These are phyloP conservation scores for Marcusenius ussheri DNA, from an alignment of 2,113 vertebrate species.

Conservation along the genomic window DNA sequence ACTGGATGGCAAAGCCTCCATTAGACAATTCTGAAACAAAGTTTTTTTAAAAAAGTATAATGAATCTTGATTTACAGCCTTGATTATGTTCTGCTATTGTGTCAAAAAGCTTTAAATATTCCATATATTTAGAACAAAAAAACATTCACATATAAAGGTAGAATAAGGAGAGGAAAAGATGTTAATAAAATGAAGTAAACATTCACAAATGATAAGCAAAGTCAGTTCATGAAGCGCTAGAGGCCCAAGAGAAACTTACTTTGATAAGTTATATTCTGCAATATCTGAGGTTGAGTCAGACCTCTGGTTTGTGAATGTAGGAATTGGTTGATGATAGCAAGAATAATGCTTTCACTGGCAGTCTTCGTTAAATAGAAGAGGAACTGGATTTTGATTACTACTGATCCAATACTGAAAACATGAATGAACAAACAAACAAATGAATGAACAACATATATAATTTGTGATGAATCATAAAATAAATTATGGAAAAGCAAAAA, in stretches of 20 bases:
- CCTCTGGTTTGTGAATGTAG: background rate
- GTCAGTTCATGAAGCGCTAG: background rate
- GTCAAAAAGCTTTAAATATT: background rate
- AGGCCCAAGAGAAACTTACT: background rate
- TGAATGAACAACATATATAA: background rate
- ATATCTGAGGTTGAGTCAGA: background rate
- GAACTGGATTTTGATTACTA: background rate
- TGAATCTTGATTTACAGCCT: background rate
- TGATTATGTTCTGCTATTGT: background rate
- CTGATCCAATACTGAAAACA: background rate
- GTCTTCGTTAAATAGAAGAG: fast-evolving
- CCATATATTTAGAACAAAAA: background rate
- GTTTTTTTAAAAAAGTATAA: background rate
- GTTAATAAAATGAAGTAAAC: background rate
- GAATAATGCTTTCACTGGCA: fast-evolving
- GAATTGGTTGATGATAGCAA: background rate
- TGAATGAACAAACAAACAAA: background rate
- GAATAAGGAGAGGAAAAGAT: background rate
- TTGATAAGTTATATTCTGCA: background rate
- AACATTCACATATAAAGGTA: background rate
- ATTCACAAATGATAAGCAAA: background rate
- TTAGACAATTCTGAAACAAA: too few relatives aligned
- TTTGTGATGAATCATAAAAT: background rate
- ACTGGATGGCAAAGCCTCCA: too few relatives aligned
- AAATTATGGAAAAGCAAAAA: background rate